Evolutionary conservation across 2,797 vertebrate species (phyloP).

Genomic region (Silurus aristotelis): DNA sequence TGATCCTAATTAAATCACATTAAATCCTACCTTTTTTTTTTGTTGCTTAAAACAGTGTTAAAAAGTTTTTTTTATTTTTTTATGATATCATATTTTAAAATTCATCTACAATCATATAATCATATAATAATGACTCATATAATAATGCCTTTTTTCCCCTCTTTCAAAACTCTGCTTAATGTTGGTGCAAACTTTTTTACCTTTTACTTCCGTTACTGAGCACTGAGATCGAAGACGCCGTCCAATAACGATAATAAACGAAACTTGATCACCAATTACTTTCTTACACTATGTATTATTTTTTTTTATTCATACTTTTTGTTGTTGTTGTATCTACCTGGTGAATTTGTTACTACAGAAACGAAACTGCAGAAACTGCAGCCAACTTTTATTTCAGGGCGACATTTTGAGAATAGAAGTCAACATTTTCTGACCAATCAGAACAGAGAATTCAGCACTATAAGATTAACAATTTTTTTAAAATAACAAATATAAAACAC

Average conservation of each 20-base stretch:
- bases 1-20: too few relatives aligned
- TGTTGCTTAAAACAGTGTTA: too few relatives aligned
- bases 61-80: too few relatives aligned
- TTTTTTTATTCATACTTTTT: not conserved
- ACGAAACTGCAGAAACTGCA: not conserved
- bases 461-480: not conserved
- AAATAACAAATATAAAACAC: too few relatives aligned
- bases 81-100: not conserved
- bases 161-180: not conserved
- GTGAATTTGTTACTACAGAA: not conserved
- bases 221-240: not conserved
- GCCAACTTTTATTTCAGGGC: not conserved
- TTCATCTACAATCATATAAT: not conserved
- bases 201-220: not conserved
- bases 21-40: too few relatives aligned
- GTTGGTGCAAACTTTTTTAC: not conserved
- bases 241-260: not conserved
- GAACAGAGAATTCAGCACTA: not conserved
- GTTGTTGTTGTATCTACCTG: not conserved
- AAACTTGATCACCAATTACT: not conserved
- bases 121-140: too few relatives aligned
- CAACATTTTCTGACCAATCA: not conserved
- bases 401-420: not conserved
- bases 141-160: not conserved
- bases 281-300: not conserved